phyloP scores from a whole-genome alignment of 2,113 vertebrate species.

The Oriolus oriolus region DNA sequence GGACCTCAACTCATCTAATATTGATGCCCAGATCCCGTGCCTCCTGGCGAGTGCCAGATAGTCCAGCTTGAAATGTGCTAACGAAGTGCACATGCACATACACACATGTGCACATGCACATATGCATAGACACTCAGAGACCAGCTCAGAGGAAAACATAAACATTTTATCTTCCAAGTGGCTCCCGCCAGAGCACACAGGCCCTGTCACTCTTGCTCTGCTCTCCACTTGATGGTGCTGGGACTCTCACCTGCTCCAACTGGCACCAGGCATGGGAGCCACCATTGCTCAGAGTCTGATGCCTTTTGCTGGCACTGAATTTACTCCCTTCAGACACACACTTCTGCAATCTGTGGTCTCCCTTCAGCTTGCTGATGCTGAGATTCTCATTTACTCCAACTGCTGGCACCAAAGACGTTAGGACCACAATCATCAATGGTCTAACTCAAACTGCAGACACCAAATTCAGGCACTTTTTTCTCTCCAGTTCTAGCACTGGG shows the following conservation, averaged over 20 bases:
- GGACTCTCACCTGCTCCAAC: background rate
- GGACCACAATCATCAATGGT: background rate
- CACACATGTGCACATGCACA: background rate
- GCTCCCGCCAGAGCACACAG: background rate
- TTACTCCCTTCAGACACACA: background rate
- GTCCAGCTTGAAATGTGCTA: background rate
- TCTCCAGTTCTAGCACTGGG: background rate
- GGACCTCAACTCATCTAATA: background rate
- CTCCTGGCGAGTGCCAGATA: rapidly evolving
- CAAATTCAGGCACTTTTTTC: background rate
- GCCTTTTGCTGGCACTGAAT: background rate
- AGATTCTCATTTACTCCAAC: background rate
- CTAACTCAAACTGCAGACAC: background rate
- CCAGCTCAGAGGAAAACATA: background rate
- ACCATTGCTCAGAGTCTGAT: too few species aligned
- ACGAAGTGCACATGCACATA: background rate
- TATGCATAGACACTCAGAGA: too few species aligned
- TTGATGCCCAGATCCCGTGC: rapidly evolving
- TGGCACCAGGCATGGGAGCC: rapidly evolving
- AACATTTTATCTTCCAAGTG: background rate
- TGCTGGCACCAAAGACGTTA: background rate
- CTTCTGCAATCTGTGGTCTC: background rate
- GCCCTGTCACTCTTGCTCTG: background rate
- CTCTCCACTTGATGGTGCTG: background rate
- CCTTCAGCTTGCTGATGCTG: background rate